Evolutionary conservation across 2,113 vertebrate species (phyloP), one percentile per base, ranked within the genome.

Genomic region (Arothron firmamentum): DNA sequence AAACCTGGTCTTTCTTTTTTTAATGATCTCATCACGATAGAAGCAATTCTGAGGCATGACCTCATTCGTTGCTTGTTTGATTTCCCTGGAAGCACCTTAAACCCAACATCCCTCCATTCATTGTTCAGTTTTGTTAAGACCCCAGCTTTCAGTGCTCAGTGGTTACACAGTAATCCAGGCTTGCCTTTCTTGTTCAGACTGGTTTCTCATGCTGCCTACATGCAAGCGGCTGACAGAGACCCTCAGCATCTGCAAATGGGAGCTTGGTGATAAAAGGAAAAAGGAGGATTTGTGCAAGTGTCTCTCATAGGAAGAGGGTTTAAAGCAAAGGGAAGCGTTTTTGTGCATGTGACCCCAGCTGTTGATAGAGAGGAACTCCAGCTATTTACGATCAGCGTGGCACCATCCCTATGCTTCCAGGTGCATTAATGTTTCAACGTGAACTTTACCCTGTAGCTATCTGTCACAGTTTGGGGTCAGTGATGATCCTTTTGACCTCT

Each of bases 151-250:
- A 70, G 21, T 10, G 50, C 17, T 68, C 52, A 57, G 54, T 70
- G 62, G 75, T 77, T 68, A 66, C 72, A 73, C 65, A 78, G 56
- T 83, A 74, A 87, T 62, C 70, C 60, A 70, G 69, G 56, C 34
- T 58, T 59, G 19, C 6, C 34, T 48, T 71, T 81, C 82, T 72
- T 89, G 88, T 77, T 71, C 80, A 69, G 80, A 81, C 87, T 78
- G 75, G 80, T 81, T 76, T 82, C 54, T 70, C 43, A 59, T 67
- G 69, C 46, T 20, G 70, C 70, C 68, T 19, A n/a, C 56, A 20
- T 31, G 18, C 52, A 60, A 76, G 65, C 66, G 25, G 74, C 62
- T 83, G 85, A 88, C 73, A 78, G 79, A 84, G 80, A 83, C 79
- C 78, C 76, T 78, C 53, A 18, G 79, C 65, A 60, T 77, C 64